Conservation (phyloP, 2,888 invertebrate genomes). For the Heliconius hortense region DNA sequence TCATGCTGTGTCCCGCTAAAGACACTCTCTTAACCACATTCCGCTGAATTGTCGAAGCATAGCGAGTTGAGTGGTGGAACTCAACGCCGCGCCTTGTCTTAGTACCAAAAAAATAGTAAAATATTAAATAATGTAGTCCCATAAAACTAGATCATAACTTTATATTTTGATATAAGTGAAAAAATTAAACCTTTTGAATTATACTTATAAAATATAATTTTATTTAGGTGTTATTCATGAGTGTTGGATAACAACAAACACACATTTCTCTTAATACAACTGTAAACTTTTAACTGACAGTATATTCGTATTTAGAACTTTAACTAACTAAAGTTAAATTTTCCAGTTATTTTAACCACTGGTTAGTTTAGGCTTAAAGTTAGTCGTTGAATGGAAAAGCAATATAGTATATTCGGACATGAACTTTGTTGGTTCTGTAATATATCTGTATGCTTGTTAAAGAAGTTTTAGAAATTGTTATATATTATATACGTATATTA, state of each 20-base stretch:
- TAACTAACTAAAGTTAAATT: constrained; percentile 8
- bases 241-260: neutral
- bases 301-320: neutral
- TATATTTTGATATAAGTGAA: too few relatives aligned
- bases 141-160: too few relatives aligned
- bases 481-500: neutral
- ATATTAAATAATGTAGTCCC: too few relatives aligned
- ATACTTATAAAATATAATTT: too few relatives aligned
- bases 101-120: too few relatives aligned
- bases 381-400: constrained; percentile 1
- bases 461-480: neutral
- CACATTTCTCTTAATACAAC: neutral
- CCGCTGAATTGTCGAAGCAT: too few relatives aligned
- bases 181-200: too few relatives aligned
- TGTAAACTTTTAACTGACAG: neutral
- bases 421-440: neutral
- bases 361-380: constrained; percentile 12
- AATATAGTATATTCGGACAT: neutral
- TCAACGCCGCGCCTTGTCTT: too few relatives aligned
- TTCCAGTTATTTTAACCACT: constrained; percentile 16
- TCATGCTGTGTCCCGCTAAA: too few relatives aligned
- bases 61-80: too few relatives aligned
- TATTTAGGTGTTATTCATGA: neutral
- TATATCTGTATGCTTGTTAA: constrained; percentile 3
- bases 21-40: too few relatives aligned